These are phyloP conservation scores for Pheosia gnoma DNA, from an alignment of 2,888 invertebrate species.

Conservation along the genomic window DNA sequence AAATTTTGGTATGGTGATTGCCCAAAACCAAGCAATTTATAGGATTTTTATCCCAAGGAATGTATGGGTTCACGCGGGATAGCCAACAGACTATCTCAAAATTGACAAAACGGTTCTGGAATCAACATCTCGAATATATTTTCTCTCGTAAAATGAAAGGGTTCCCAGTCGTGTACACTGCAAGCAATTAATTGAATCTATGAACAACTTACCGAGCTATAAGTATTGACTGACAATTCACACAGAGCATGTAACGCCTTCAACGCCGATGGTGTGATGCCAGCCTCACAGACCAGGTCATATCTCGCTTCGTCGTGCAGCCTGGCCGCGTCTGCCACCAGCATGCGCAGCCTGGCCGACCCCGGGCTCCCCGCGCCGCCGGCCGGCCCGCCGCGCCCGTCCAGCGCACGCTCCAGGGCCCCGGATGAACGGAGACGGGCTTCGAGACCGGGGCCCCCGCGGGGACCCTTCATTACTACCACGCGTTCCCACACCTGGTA, in stretches of 20 bases:
- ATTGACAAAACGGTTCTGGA: no score
- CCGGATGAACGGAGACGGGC: constrained; percentile 87
- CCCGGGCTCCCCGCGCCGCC: constrained; percentile 79
- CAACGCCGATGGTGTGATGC: constrained; percentile 64
- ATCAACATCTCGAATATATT: no score
- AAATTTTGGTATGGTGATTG: no score
- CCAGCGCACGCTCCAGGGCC: constrained; percentile 84
- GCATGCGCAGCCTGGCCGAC: constrained; percentile 69
- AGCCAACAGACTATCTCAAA: no score
- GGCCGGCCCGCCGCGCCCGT: constrained; percentile 84
- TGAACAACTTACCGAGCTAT: constrained; percentile 63
- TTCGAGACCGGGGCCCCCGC: constrained; percentile 81
- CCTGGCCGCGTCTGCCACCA: constrained; percentile 86
- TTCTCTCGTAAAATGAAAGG: no score
- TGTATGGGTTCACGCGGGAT: no score
- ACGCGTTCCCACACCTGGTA: constrained; percentile 87
- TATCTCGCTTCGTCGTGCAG: constrained; percentile 84
- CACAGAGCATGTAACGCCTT: constrained; percentile 61
- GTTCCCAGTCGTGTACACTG: no score
- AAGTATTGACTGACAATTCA: constrained; percentile 67
- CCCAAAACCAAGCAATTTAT: no score
- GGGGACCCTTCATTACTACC: constrained; percentile 58
- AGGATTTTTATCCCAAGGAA: no score
- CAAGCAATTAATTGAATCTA: no score
- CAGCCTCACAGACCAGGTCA: constrained; percentile 71